Conservation (phyloP, 2,888 invertebrate genomes). For the Apamea anceps region DNA sequence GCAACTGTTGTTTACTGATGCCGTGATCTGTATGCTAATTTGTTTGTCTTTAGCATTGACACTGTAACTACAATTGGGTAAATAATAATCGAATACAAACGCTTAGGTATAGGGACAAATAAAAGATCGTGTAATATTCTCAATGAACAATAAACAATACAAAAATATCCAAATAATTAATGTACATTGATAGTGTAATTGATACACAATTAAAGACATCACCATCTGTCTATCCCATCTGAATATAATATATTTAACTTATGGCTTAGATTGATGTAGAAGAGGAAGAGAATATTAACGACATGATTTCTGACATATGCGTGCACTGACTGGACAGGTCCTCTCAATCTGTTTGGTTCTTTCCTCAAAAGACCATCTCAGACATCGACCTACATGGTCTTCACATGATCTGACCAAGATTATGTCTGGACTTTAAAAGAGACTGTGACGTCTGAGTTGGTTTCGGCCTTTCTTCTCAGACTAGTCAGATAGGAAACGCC, state of each 20-base stretch:
- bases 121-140: not conserved
- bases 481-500: too few relatives aligned
- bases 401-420: too few relatives aligned
- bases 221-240: not conserved
- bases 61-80: constrained; percentile 29
- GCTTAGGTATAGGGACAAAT: not conserved
- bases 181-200: not conserved
- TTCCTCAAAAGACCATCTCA: too few relatives aligned
- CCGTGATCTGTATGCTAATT: constrained; percentile 42
- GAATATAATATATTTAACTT: not conserved
- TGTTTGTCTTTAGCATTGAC: constrained; percentile 33
- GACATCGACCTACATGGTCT: too few relatives aligned
- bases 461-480: too few relatives aligned
- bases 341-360: too few relatives aligned
- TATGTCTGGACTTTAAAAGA: too few relatives aligned
- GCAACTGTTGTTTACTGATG: constrained; percentile 32
- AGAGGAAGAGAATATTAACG: too few relatives aligned
- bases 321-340: too few relatives aligned
- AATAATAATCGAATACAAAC: constrained; percentile 14
- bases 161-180: not conserved
- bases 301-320: too few relatives aligned
- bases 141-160: not conserved
- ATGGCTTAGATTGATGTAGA: too few relatives aligned
- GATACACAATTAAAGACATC: not conserved
- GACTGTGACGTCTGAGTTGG: too few relatives aligned